Conservation (phyloP, 2,888 invertebrate species). For the Petrolisthes cinctipes region DNA sequence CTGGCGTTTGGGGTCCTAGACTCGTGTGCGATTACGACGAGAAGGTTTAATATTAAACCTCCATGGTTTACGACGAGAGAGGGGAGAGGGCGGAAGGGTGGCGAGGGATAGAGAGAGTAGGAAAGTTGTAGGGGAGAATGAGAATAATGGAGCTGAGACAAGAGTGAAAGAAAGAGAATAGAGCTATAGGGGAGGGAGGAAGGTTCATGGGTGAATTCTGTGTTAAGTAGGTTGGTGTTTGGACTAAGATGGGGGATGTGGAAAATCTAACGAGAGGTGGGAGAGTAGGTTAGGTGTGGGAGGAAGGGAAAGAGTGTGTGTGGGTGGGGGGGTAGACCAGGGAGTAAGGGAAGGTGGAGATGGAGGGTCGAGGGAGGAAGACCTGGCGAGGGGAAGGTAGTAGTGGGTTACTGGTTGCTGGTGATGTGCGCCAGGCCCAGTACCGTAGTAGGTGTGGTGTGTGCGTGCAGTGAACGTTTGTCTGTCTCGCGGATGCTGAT, state of each 20-base stretch:
- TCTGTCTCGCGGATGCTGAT: too few species aligned
- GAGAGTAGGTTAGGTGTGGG: neutral
- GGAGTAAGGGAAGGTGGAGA: neutral
- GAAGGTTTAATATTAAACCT: too few species aligned
- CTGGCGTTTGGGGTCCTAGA: too few species aligned
- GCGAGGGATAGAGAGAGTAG: neutral
- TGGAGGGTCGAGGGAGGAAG: neutral
- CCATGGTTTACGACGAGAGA: neutral
- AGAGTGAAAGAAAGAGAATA: too few species aligned
- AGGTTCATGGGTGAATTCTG: neutral
- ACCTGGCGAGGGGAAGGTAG: too few species aligned
- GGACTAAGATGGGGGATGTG: neutral
- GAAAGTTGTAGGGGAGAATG: neutral
- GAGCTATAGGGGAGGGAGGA: too few species aligned
- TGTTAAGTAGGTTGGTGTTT: neutral
- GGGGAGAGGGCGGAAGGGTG: too few species aligned
- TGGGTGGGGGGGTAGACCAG: neutral
- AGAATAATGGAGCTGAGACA: neutral
- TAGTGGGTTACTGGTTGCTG: neutral
- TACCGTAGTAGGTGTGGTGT: too few species aligned
- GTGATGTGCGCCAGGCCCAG: neutral
- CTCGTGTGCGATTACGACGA: too few species aligned
- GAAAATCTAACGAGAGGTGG: neutral
- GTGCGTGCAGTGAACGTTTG: too few species aligned
- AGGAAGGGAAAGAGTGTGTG: neutral